Evolutionary conservation across 2,113 vertebrate species (phyloP).

Genomic region (Dissostichus mawsoni): DNA sequence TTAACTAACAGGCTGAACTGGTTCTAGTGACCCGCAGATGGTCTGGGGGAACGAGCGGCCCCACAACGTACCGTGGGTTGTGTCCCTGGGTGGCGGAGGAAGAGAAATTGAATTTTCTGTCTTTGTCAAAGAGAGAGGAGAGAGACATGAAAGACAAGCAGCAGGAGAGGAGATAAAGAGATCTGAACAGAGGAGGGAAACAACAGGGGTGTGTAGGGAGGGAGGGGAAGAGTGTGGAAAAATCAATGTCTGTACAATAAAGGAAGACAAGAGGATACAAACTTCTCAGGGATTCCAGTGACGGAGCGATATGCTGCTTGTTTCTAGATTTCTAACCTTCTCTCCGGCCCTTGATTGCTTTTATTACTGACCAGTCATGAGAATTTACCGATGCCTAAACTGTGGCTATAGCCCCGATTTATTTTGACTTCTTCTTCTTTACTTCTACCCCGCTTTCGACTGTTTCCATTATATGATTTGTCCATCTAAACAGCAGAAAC

Average conservation of each 20-base stretch:
- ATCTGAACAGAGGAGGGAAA: conserved; percentile 46
- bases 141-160: conserved; percentile 57
- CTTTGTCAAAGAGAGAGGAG: conserved; percentile 45
- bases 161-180: conserved; percentile 63
- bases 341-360: not conserved
- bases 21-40: not conserved
- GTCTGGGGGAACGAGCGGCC: not conserved
- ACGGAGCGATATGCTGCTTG: not conserved
- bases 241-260: conserved; percentile 56
- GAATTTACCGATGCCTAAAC: not conserved
- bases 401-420: not conserved
- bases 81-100: conserved; percentile 50
- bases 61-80: conserved; percentile 1
- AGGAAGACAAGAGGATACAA: conserved; percentile 39
- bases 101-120: conserved; percentile 51
- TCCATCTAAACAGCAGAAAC: not conserved
- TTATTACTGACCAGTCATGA: not conserved
- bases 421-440: not conserved
- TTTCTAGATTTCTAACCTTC: conserved; percentile 18
- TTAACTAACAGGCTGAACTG: not conserved
- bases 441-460: not conserved
- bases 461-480: not conserved
- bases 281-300: conserved; percentile 13
- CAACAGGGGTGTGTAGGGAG: conserved; percentile 21
- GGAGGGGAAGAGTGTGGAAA: conserved; percentile 5